A percentile compares a stretch with the other conserved stretches of the same genome.
Conservation (phyloP, 2,797 vertebrate genomes). For the Melanotaenia boesemani region DNA sequence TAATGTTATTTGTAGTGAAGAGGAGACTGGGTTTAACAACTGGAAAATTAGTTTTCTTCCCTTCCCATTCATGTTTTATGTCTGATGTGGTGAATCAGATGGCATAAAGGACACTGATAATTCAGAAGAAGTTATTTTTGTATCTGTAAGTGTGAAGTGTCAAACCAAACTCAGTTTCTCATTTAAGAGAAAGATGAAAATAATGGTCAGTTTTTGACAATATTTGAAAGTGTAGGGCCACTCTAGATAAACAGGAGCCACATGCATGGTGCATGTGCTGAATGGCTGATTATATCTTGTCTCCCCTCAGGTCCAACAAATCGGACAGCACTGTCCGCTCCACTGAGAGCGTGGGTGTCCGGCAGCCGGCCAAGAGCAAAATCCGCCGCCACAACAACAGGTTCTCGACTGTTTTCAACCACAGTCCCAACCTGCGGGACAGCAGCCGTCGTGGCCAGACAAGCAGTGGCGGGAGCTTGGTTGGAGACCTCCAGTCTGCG, state of each 20-base stretch:
- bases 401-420: constrained; percentile 81
- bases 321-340: constrained; percentile 80
- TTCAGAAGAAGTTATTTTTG: background rate
- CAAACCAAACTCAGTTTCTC: too few species aligned
- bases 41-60: background rate
- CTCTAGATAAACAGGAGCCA: background rate
- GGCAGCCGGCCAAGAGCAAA: constrained; percentile 86
- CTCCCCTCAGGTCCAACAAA: constrained; percentile 77
- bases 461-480: constrained; percentile 23
- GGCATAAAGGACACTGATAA: background rate
- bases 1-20: too few species aligned
- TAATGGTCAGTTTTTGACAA: too few species aligned
- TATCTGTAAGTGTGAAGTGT: background rate
- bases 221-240: background rate
- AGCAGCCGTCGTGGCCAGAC: constrained; percentile 17
- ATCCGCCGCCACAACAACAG: constrained; percentile 86
- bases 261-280: background rate
- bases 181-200: too few species aligned
- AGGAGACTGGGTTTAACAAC: background rate
- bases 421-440: constrained; percentile 75
- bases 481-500: constrained; percentile 38
- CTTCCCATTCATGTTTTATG: background rate
- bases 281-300: background rate
- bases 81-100: background rate
- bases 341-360: constrained; percentile 76